Conservation (phyloP, 2,797 vertebrate species). For the Manis crassicaudata region DNA sequence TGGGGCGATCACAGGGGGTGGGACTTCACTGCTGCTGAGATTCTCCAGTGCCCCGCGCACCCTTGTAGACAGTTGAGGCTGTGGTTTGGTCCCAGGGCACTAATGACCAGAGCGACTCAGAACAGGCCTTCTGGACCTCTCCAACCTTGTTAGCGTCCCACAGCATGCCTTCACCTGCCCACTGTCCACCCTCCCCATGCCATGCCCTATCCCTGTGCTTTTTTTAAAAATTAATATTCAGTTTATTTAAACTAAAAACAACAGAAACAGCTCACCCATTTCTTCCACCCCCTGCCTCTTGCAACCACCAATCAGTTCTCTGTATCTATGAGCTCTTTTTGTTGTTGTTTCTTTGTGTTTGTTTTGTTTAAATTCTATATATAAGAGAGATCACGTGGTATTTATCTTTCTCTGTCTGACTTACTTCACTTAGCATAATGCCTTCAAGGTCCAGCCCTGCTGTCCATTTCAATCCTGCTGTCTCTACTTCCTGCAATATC, state of each 20-base stretch:
- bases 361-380: neutral
- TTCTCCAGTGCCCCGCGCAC: fast-evolving
- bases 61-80: neutral
- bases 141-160: neutral
- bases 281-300: neutral
- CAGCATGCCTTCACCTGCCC: neutral
- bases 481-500: neutral
- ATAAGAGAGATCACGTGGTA: neutral
- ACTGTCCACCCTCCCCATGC: neutral
- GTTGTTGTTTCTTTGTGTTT: neutral
- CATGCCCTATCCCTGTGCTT: neutral
- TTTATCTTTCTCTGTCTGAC: neutral
- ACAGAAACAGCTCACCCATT: neutral
- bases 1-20: neutral
- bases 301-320: neutral
- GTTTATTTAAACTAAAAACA: neutral
- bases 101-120: neutral
- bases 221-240: neutral
- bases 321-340: neutral
- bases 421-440: neutral
- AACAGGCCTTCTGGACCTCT: neutral
- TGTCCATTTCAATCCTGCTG: neutral
- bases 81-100: neutral
- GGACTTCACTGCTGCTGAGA: neutral
- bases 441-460: neutral